These are phyloP conservation scores for Porphyrio hochstetteri DNA, from an alignment of 2,113 vertebrate genomes.

Conservation along the genomic window DNA sequence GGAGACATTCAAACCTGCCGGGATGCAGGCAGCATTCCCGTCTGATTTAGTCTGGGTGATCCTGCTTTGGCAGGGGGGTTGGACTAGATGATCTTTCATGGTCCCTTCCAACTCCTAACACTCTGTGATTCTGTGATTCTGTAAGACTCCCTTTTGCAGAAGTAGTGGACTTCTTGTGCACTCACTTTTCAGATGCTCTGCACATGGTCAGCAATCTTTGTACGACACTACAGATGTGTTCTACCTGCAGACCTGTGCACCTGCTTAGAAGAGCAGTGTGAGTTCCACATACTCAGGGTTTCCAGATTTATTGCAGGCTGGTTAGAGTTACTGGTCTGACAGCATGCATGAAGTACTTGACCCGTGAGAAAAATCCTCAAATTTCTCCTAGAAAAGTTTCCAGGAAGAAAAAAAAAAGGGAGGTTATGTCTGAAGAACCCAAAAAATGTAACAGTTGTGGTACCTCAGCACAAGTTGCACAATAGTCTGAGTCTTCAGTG, in stretches of 20 bases:
- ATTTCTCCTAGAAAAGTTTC: not conserved
- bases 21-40: no score
- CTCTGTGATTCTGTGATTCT: no score
- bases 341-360: not conserved
- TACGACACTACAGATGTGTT: accelerated
- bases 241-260: not conserved
- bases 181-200: not conserved
- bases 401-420: not conserved
- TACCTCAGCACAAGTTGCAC: not conserved
- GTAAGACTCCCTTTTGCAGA: not conserved
- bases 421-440: not conserved
- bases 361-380: not conserved
- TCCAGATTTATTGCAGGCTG: not conserved
- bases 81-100: no score
- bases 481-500: not conserved
- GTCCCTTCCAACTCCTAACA: no score
- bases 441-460: not conserved
- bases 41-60: no score
- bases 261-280: not conserved
- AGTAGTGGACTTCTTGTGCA: not conserved
- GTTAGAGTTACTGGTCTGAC: not conserved
- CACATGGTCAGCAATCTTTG: not conserved
- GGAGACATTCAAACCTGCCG: no score
- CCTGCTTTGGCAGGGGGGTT: no score
- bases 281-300: not conserved